Base-by-base conservation (phyloP, 2,113 vertebrate genomes). In the Oryzias javanicus region DNA sequence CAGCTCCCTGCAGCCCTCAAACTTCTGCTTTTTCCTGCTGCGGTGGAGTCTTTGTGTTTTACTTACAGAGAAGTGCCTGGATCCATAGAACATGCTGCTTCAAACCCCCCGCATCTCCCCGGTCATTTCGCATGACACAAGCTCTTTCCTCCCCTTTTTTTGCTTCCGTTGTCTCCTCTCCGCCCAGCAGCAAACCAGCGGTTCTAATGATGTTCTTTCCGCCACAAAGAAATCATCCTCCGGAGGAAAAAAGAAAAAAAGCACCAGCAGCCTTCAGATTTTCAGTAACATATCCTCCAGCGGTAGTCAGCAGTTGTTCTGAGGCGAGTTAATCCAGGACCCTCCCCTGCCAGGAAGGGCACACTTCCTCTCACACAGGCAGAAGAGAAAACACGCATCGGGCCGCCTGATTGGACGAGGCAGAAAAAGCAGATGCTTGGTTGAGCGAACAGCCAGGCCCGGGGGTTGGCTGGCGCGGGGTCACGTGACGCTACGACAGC, bases 321-420 rank as follows among this genome's bases (percentile, higher is more conserved):
- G 69, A 81, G 52, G 68, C 10, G 64, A 80, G 70, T 80, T 88
- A 89, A 90, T 90, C 88, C 82, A 57, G 65, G 82, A 86, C 83
- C 72, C 89, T 88, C 87, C 84, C 78, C 79, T 80, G 70, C 79
- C 85, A 91, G 90, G 86, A 92, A 90, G 81, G 80, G 15, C 63
- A 84, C 78, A 88, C 86, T 91, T 91, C 89, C 90, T 91, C 81
- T 78, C 74, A 75, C 74, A 62, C 55, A 75, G 78, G 74, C 85
- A 78, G 61, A 78, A 55, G 44, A 77, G 40, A 83, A 82, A 83
- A 79, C 67, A 83, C 72, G 74, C 49, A 80, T 69, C 60, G 51
- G 45, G 51, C 63, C 19, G 64, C 67, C 63, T 41, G 68, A 90
- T 91, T 89, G 89, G 91, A 74, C 58, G 66, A 81, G 45, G 53